Evolutionary conservation across 2,113 vertebrate genomes (phyloP), one percentile per base, ranked within the genome.

Genomic region (Tenebrosternarchus preto): DNA sequence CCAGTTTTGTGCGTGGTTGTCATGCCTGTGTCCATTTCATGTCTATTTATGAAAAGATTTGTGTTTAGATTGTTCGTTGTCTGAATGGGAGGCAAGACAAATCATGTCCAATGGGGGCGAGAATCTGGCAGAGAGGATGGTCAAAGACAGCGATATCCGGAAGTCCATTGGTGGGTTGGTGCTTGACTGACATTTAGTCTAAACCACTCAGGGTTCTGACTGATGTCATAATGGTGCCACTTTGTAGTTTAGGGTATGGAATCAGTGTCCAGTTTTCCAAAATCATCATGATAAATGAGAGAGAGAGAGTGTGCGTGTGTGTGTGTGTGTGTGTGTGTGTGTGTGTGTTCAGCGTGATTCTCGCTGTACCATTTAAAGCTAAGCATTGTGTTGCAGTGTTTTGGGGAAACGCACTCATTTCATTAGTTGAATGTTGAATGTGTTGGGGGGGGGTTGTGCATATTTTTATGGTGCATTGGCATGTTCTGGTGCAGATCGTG

Each of bases 91-190:
- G 11, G 90, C 89, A 69, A 87, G 86, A 25, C 86, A 90, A n/a
- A 67, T 91, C 66, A 77, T 96, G 82, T 93, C 94, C 85, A 96
- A 95, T 1, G 95, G 93, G 20, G 95, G 95, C 36, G 94, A 96
- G 80, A 92, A 85, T 31, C 87, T 91, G 15, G 91, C 92, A 0
- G 94, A 95, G 86, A 90, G 90, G 80, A 85, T 91, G 77, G 60
- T 84, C 36, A 94, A 92, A 85, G 87, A 91, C 60, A 84, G 50
- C 0, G 95, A 94, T 76, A 94, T 92, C 50, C 92, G 80, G 73
- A 96, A 96, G 81, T 96, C 95, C 31, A 86, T 96, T 16, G 95
- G 94, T 80, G 88, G 90, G 90, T 87, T 82, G 73, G 39, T 60
- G 73, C 73, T 55, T 76, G 72, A 71, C 69, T 85, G 67, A 81